phyloP scores from a whole-genome alignment of 1,140 invertebrate genomes.

The Asbolus verrucosus region DNA sequence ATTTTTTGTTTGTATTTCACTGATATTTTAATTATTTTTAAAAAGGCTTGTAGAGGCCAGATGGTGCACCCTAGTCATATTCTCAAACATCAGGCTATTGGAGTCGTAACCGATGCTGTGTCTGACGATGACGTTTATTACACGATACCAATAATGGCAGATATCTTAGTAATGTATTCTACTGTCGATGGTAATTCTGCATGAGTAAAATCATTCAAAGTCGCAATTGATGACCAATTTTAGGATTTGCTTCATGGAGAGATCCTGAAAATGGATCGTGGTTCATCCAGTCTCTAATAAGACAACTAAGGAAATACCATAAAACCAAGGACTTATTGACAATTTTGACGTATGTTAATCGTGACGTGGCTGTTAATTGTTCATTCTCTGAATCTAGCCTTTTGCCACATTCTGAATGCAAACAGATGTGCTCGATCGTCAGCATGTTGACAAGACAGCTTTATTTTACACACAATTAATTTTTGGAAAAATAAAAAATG shows the following conservation, averaged over 20 bases:
- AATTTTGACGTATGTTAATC: constrained; percentile 89
- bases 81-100: constrained; percentile 12
- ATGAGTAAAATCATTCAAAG: too few relatives aligned
- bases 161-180: constrained; percentile 94
- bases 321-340: constrained; percentile 83
- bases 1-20: neutral
- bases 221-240: too few relatives aligned
- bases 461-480: constrained; percentile 69
- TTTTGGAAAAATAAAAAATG: too few relatives aligned
- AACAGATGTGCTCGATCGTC: constrained; percentile 94
- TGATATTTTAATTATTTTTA: constrained; percentile 1
- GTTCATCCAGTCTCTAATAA: constrained; percentile 92
- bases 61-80: constrained; percentile 66
- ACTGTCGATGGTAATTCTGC: constrained; percentile 88
- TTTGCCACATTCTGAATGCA: constrained; percentile 87
- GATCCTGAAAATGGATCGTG: constrained; percentile 91
- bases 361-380: constrained; percentile 85
- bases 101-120: constrained; percentile 35
- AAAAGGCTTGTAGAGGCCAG: constrained; percentile 72
- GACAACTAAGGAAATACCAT: constrained; percentile 77
- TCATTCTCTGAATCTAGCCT: constrained; percentile 76
- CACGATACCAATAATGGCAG: constrained; percentile 72
- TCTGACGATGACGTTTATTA: constrained; percentile 73
- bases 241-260: constrained; percentile 93
- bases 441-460: constrained; percentile 89